Base-by-base conservation (phyloP, 1,140 invertebrate genomes). In the Argopecten irradians region DNA sequence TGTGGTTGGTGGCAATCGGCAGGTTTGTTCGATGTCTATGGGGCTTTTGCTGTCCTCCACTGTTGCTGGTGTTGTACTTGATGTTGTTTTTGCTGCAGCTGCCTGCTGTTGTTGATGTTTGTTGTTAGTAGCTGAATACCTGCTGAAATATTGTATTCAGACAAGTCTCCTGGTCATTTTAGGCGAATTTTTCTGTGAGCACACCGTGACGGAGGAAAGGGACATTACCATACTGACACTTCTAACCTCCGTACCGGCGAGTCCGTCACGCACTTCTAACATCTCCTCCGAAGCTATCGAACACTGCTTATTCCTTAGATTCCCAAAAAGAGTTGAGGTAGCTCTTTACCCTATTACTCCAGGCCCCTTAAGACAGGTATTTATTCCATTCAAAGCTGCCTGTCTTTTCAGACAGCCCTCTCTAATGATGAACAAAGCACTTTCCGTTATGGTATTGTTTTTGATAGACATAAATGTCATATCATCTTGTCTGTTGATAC, bases 351-450 rank as follows among this genome's bases (percentile, higher is more conserved):
- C 84, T 3, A 85, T 34, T 1, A 85, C 84, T n/a, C 36, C 16
- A 13, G 3, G n/a, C n/a, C 9, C 36, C 36, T 85, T 7, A 85
- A 1, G 84, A 36, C 28, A 1, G 84, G 84, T n/a, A 2, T 8
- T 39, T 8, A 85, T 33, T 85, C 84, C 84, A 2, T 36, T 8
- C 3, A 39, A 3, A 9, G 36, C 36, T 13, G 36, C 33, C 84
- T n/a, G 36, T 39, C 36, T 39, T 85, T 39, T 85, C n/a, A n/a
- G n/a, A n/a, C 84, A 36, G 84, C 84, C 36, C 84, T 85, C 36
- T 85, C 34, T 13, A n/a, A 85, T 34, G 36, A 35, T 36, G 14
- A 14, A 5, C 2, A 28, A 11, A 16, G 33, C 34, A 36, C 8
- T 85, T 39, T 85, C 84, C 28, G 34, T n/a, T 1, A 14, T 36